Conservation (phyloP, 2,113 vertebrate genomes). For the Calypte anna region DNA sequence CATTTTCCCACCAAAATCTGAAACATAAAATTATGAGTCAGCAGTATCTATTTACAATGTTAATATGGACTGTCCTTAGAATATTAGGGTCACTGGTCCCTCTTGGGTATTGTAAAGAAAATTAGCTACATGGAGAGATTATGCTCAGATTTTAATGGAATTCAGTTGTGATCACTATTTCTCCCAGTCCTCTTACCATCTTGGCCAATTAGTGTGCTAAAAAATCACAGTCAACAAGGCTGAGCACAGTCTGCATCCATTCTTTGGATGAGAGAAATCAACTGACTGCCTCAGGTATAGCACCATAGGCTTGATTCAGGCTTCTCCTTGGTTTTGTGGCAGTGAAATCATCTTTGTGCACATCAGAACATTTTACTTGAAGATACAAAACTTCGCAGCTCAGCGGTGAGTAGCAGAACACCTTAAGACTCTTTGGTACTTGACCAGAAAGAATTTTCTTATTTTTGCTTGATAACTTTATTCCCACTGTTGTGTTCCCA, state of each 20-base stretch:
- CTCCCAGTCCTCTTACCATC: background rate
- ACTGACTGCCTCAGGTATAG: background rate
- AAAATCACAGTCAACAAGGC: background rate
- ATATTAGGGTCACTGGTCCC: background rate
- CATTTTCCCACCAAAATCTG: constrained; percentile 54
- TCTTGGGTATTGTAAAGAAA: background rate
- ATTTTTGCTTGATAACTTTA: background rate
- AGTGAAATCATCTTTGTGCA: background rate
- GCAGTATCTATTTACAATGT: background rate
- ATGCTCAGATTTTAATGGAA: background rate
- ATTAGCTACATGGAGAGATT: background rate
- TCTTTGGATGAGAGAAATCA: background rate
- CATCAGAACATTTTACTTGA: background rate
- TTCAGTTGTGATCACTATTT: background rate
- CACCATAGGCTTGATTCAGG: background rate
- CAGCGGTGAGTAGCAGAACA: background rate
- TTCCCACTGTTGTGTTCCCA: background rate
- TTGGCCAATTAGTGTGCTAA: background rate
- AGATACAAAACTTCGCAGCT: background rate
- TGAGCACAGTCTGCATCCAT: background rate
- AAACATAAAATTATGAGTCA: constrained; percentile 12
- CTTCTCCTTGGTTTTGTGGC: background rate
- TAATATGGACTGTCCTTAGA: background rate
- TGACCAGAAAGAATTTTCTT: background rate
- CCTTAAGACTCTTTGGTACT: background rate